Evolutionary conservation across 2,113 vertebrate genomes (phyloP).

Genomic region (Lampris incognitus): DNA sequence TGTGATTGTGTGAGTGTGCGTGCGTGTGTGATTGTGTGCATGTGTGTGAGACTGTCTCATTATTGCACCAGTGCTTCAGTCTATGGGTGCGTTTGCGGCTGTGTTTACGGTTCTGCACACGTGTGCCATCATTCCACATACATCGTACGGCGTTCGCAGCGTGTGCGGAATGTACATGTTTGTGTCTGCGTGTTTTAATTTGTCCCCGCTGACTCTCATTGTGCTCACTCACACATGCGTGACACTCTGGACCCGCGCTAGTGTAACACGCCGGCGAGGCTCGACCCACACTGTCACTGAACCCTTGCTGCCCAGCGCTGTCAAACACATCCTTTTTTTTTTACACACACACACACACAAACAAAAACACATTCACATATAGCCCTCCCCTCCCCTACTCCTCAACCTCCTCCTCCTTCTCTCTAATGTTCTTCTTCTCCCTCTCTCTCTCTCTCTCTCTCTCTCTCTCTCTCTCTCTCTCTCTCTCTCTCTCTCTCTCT

Average conservation of each 20-base stretch:
- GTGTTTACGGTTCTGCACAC: neutral
- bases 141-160: neutral
- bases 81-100: slow-evolving; percentile 13
- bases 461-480: slow-evolving; percentile 50
- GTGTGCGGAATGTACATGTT: neutral
- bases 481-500: slow-evolving; percentile 38
- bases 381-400: slow-evolving; percentile 34
- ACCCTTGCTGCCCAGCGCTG: slow-evolving; percentile 8
- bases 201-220: neutral
- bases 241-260: slow-evolving; percentile 39
- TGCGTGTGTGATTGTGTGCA: no score
- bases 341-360: slow-evolving; percentile 24
- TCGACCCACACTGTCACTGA: slow-evolving; percentile 17
- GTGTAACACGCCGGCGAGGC: slow-evolving; percentile 1
- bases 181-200: neutral
- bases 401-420: slow-evolving; percentile 41
- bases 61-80: slow-evolving; percentile 54
- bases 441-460: slow-evolving; percentile 38
- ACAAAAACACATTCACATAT: slow-evolving; percentile 15
- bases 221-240: slow-evolving; percentile 14
- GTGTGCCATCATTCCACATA: neutral
- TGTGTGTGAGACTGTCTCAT: slow-evolving; percentile 42
- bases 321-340: neutral
- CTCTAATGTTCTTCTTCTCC: slow-evolving; percentile 40
- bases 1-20: slow-evolving; percentile 18